Base-by-base conservation (phyloP, 2,888 invertebrate genomes). In the Mystacides longicornis region DNA sequence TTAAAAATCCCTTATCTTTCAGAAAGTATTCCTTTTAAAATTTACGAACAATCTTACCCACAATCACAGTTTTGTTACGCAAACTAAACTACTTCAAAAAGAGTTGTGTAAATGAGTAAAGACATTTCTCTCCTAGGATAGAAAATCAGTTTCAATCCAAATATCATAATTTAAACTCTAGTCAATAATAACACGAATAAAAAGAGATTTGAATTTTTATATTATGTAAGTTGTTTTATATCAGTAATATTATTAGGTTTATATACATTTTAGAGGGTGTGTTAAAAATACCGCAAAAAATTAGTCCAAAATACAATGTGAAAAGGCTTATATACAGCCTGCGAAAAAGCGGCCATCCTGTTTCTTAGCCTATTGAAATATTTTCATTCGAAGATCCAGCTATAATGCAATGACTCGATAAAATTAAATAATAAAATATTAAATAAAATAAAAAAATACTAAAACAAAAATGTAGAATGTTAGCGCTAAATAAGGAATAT, bases 381-480 rank as follows among this genome's bases (percentile, higher is more conserved):
- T 43, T 43, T 43, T 43, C 43, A 43, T 43, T 43, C 43, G 43
- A 43, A 5, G 16, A 18, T 43, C 16, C 16, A 43, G 5, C 16
- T 11, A 23, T 16, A 11, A 33, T 33, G 23, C 23, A 49, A 49
- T 46, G 46, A 48, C 51, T 19, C 5, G 27, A 48, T 42, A 48
- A 37, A 46, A 42, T 37, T n/a, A 37, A 37, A 37, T 54, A 43
- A 45, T 53, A 52, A 47, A 52, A 46, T 49, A 33, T 27, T 46
- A 45, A 43, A 21, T 42, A 19, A 33, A 22, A 20, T 37, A 54
- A 16, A 54, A 54, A 49, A 22, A 52, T 20, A 45, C 22, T 47
- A 47, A 37, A 27, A 54, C 16, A n/a, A 48, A 56, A 56, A 51
- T 52, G 33, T 47, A 53, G 33, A 31, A 49, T 37, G 18, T 42